Conservation (phyloP, 2,797 vertebrate genomes). For the Gymnothorax reevesii region DNA sequence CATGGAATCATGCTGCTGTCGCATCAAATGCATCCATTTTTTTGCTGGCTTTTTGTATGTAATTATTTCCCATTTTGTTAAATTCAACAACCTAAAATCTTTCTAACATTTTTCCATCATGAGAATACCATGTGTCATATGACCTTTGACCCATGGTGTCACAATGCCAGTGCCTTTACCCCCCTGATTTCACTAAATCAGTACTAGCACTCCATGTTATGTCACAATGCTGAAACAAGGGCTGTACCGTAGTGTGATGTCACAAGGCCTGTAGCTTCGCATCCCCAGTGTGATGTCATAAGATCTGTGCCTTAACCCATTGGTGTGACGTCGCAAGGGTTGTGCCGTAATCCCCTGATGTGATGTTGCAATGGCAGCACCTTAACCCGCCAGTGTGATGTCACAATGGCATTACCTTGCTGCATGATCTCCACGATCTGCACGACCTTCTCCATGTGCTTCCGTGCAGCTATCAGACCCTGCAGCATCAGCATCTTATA, state of each 20-base stretch:
- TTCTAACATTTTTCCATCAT: neutral
- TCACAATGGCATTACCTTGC: conserved; percentile 74
- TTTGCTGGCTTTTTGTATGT: too few species aligned
- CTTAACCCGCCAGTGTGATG: neutral
- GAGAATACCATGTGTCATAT: neutral
- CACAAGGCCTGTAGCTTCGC: too few species aligned
- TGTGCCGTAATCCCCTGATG: neutral
- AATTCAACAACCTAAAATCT: neutral
- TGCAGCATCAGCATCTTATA: conserved; percentile 98
- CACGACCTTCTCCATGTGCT: conserved; percentile 92
- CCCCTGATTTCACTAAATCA: neutral
- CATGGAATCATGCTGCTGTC: neutral
- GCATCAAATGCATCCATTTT: neutral
- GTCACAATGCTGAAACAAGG: too few species aligned
- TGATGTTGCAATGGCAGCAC: neutral
- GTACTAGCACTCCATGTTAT: neutral
- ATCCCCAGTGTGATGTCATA: too few species aligned
- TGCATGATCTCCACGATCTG: conserved; percentile 98
- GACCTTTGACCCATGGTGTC: neutral
- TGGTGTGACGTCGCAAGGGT: neutral
- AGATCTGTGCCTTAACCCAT: too few species aligned
- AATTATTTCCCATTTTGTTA: neutral
- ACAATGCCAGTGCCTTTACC: too few species aligned
- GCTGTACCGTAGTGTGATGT: too few species aligned
- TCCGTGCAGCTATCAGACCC: conserved; percentile 86